Evolutionary conservation across 2,113 vertebrate species (phyloP).

Genomic region (Myotis davidii): DNA sequence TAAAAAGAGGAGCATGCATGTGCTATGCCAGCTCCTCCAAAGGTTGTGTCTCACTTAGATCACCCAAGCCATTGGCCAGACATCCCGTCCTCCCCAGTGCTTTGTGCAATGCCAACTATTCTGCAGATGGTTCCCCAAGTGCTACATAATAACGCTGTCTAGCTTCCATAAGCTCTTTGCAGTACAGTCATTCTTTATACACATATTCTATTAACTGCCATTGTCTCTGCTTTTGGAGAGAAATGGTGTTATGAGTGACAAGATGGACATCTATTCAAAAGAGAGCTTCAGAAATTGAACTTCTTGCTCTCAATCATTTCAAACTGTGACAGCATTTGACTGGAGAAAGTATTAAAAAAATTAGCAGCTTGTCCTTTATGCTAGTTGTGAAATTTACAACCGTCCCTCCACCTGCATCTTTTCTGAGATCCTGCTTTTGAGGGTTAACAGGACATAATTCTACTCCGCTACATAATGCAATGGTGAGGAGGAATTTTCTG

Average conservation of each 20-base stretch:
- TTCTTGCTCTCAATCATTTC: constrained; percentile 28
- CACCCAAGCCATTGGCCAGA: constrained; percentile 46
- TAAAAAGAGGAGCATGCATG: not conserved
- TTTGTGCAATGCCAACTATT: constrained; percentile 49
- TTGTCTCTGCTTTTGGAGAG: constrained; percentile 41
- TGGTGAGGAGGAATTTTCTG: constrained; percentile 72
- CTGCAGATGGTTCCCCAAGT: constrained; percentile 44
- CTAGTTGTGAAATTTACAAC: constrained; percentile 63
- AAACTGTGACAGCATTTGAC: constrained; percentile 47
- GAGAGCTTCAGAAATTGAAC: constrained; percentile 59
- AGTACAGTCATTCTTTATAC: constrained; percentile 59
- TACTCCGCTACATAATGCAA: constrained; percentile 59
- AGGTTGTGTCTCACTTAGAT: constrained; percentile 49
- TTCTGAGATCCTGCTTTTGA: constrained; percentile 58
- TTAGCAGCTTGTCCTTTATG: constrained; percentile 44
- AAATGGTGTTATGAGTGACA: constrained; percentile 53
- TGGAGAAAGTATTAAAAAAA: constrained; percentile 13
- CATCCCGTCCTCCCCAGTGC: not conserved
- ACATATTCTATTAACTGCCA: constrained; percentile 56
- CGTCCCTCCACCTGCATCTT: constrained; percentile 42
- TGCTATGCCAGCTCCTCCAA: not conserved
- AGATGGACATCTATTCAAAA: constrained; percentile 65
- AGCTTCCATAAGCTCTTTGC: constrained; percentile 58
- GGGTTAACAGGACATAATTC: constrained; percentile 67
- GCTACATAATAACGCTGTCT: constrained; percentile 63